Evolutionary conservation across 2,113 vertebrate genomes (phyloP), one percentile per base, ranked within the genome.

Genomic region (Alethe castanea): DNA sequence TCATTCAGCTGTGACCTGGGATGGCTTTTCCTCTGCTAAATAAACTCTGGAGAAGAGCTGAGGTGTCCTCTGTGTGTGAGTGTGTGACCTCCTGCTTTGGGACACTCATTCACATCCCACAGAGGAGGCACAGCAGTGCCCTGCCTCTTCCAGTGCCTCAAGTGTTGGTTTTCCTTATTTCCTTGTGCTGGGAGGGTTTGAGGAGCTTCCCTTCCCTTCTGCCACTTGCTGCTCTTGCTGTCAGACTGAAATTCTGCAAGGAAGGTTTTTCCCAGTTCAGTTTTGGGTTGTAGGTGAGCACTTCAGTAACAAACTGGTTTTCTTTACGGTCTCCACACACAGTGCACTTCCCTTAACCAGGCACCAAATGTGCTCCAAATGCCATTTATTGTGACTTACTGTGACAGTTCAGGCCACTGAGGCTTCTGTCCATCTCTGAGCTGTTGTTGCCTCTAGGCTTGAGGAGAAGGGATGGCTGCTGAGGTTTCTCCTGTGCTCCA

Each of bases 61-160:
- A 52, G 50, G 25, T 28, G 13, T 5, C 25, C 48, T 25, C 25
- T 26, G 48, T 26, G 25, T 52, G 3, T 6, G 5, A 14, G 31
- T 25, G 45, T n/a, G 31, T 33, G 28, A 1, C 40, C 31, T 54
- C 17, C 44, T 48, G 67, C 47, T 36, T 31, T 35, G 54, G 64
- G 72, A 22, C 9, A 2, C 5, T 3, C 0, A 4, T 18, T 11
- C 24, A 6, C 23, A 44, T 1, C 53, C 18, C 71, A 2, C 71
- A 52, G 53, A 17, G 70, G 17, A 44, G 45, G 29, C 31, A 7
- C 40, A 25, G 47, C 69, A 22, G 11, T 35, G 62, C 67, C 33
- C 57, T 35, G 12, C 8, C 13, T 47, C 35, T n/a, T 35, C 4
- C 57, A 16, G 50, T 4, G 29, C 19, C 40, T 25, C 1, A 40